Evolutionary conservation across 2,888 invertebrate genomes (phyloP), one percentile per base, ranked within the genome.

Genomic region (Onthophagus sagittarius): DNA sequence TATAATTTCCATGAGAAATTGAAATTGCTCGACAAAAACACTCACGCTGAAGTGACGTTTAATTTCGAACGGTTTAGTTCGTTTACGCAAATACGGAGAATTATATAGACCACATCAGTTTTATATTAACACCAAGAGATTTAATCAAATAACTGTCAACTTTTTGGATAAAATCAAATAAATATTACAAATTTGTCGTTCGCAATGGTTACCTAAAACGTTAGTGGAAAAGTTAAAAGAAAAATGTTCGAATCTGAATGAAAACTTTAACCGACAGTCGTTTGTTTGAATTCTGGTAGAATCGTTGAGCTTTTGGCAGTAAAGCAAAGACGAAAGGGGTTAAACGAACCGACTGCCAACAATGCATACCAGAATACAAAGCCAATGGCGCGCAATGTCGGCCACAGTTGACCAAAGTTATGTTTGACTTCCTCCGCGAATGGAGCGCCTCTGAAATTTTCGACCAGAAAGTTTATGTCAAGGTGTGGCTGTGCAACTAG

Each of bases 11-110:
- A 14, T 15, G 73, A 71, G 73, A 69, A 70, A 74, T 74, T 74
- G 74, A 74, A 74, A 74, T 74, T 73, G 71, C 72, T 74, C 70
- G 62, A 65, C 72, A 74, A 74, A 74, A 74, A 74, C 74, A 71
- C 63, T 72, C 39, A 11, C 39, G 39, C 39, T 7, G 39, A 2
- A 53, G 39, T 53, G 39, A 53, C 39, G 39, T 53, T 53, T 53
- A 53, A 53, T 53, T 53, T 53, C 39, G 39, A 53, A 53, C 39
- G 39, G 39, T 53, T 53, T 1, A 53, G 39, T 11, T 53, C 39
- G 39, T 53, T 53, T 53, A 53, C 39, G 39, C 39, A 53, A 53
- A 7, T 53, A 53, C 39, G 11, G 5, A 53, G 39, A 53, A 53
- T 7, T 53, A 53, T 33, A 5, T 53, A 53, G 39, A 53, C 9